These are phyloP conservation scores for Dolichoris vasculosae DNA, from an alignment of 1,140 invertebrate species.

Conservation along the genomic window DNA sequence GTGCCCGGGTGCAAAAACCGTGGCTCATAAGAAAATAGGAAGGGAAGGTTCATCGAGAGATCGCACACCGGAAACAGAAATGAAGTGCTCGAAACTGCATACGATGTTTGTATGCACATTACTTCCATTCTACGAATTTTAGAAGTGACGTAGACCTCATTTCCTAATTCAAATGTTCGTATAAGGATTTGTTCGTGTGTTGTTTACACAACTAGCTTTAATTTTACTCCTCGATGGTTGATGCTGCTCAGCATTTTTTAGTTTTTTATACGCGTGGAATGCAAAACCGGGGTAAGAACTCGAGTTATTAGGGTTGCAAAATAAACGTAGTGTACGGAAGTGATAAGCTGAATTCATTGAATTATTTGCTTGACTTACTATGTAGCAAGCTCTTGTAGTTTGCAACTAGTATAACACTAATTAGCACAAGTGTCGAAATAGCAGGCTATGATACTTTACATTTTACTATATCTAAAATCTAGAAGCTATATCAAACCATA, in stretches of 20 bases:
- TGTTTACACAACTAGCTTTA: not conserved
- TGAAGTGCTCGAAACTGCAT: slow-evolving; percentile 43
- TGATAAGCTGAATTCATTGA: slow-evolving; percentile 31
- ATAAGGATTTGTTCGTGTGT: not conserved
- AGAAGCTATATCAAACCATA: too few species aligned
- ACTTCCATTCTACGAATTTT: not conserved
- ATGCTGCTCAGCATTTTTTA: not conserved
- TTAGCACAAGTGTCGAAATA: too few species aligned
- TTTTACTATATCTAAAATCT: not conserved
- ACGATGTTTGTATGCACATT: not conserved
- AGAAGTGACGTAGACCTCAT: not conserved
- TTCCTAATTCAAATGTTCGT: too few species aligned
- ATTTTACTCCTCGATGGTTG: not conserved
- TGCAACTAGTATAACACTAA: too few species aligned
- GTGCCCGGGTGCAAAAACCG: slow-evolving; percentile 27
- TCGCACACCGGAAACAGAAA: slow-evolving; percentile 41
- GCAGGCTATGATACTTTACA: not conserved
- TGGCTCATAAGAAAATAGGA: slow-evolving; percentile 27
- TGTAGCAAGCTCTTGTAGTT: not conserved
- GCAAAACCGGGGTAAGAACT: not conserved
- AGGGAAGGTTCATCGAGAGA: slow-evolving; percentile 23
- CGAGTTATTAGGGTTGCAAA: not conserved
- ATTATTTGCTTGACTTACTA: slow-evolving; percentile 7
- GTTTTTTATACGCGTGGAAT: not conserved
- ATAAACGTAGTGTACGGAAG: not conserved